Percentiles rank a stretch among this genome's conserved stretches.
These are phyloP conservation scores for Mixornis gularis DNA, from an alignment of 2,113 vertebrate genomes.

Conservation along the genomic window DNA sequence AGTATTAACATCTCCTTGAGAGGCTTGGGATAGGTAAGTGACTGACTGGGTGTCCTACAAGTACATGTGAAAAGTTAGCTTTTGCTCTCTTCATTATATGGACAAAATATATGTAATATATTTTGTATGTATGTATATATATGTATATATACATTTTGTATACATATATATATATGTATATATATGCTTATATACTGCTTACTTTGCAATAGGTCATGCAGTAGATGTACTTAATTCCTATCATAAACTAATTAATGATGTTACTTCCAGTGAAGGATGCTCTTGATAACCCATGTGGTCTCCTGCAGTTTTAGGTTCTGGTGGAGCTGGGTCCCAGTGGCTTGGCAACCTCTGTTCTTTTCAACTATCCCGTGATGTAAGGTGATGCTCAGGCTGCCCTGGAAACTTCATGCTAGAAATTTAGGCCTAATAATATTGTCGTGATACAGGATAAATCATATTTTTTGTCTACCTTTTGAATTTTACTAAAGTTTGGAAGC, in stretches of 20 bases:
- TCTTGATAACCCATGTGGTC: not conserved
- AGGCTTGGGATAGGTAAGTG: not conserved
- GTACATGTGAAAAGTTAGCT: not conserved
- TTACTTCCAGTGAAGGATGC: not conserved
- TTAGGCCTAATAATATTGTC: not conserved
- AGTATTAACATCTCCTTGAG: not conserved
- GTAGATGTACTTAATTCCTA: not conserved
- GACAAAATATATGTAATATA: too few relatives aligned
- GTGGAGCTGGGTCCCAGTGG: not conserved
- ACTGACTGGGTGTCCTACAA: not conserved
- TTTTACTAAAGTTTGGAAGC: not conserved
- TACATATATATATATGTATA: too few relatives aligned
- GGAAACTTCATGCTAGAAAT: not conserved
- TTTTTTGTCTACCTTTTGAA: not conserved
- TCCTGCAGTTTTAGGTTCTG: not conserved
- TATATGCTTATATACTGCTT: not conserved
- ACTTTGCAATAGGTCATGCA: not conserved
- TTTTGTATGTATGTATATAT: too few relatives aligned
- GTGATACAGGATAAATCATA: not conserved
- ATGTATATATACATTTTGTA: too few relatives aligned
- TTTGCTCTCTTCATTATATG: not conserved
- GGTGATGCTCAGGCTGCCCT: not conserved
- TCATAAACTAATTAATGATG: not conserved
- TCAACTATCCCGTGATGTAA: accelerated
- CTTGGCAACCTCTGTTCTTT: not conserved